phyloP scores from a whole-genome alignment of 2,797 vertebrate species.

The Bufotes viridis region DNA sequence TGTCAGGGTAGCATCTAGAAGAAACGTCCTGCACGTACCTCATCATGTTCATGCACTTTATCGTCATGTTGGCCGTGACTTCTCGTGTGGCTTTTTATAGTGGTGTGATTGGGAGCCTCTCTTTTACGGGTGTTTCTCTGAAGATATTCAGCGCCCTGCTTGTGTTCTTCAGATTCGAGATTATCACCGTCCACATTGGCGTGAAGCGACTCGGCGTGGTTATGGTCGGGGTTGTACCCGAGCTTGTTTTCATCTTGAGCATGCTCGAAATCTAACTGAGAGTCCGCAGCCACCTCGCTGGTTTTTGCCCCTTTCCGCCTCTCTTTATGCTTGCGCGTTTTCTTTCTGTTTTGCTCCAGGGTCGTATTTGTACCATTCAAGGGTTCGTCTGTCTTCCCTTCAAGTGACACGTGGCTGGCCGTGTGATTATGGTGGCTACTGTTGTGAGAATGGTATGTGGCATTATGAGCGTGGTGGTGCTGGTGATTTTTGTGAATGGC shows the following conservation, averaged over 20 bases:
- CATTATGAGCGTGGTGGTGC: slow-evolving; percentile 69
- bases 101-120: slow-evolving; percentile 76
- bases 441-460: slow-evolving; percentile 69
- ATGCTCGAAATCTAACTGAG: slow-evolving; percentile 36
- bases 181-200: slow-evolving; percentile 57
- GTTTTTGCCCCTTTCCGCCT: slow-evolving; percentile 74
- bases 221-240: slow-evolving; percentile 73
- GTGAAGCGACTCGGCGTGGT: slow-evolving; percentile 63
- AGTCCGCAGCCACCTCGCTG: slow-evolving; percentile 66
- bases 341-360: slow-evolving; percentile 73
- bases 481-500: slow-evolving; percentile 65
- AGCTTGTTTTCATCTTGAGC: slow-evolving; percentile 71
- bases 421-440: slow-evolving; percentile 72
- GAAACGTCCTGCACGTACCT: slow-evolving; percentile 75
- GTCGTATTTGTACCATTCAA: slow-evolving; percentile 76
- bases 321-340: slow-evolving; percentile 72
- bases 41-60: slow-evolving; percentile 78
- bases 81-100: slow-evolving; percentile 67
- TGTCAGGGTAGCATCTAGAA: too few relatives aligned
- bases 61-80: slow-evolving; percentile 70
- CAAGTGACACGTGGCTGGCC: slow-evolving; percentile 62
- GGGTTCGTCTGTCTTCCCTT: slow-evolving; percentile 71
- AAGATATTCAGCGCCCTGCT: slow-evolving; percentile 65
- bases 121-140: slow-evolving; percentile 78
- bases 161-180: slow-evolving; percentile 67